phyloP scores from a whole-genome alignment of 1,140 invertebrate species.

The Cydia amplana region DNA sequence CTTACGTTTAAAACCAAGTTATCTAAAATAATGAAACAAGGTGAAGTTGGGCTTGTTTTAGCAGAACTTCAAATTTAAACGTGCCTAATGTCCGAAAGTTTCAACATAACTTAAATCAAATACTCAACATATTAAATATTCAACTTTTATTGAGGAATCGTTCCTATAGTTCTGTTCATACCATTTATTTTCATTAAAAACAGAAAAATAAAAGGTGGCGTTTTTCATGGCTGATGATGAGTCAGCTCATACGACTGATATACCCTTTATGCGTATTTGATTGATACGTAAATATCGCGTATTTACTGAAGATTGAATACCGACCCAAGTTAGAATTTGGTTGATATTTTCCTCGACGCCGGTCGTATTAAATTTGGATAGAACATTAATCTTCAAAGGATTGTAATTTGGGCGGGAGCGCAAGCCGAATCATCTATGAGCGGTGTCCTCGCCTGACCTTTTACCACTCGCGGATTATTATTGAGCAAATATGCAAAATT shows the following conservation, averaged over 20 bases:
- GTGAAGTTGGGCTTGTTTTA: conserved; percentile 6
- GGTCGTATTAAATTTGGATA: conserved; percentile 35
- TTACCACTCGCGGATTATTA: conserved; percentile 27
- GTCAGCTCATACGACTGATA: conserved; percentile 22
- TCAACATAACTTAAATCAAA: not conserved
- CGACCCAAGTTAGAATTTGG: conserved; percentile 24
- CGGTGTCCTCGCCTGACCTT: conserved; percentile 28
- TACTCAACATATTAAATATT: not conserved
- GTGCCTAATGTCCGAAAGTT: not conserved
- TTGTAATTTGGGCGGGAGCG: conserved; percentile 37
- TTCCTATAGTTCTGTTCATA: not conserved
- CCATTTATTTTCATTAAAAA: not conserved
- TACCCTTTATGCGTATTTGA: conserved; percentile 22
- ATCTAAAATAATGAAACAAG: not conserved
- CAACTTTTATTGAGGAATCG: not conserved
- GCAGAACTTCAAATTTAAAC: not conserved
- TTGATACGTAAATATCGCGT: conserved; percentile 33
- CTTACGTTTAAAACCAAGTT: conserved; percentile 23
- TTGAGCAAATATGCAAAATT: conserved; percentile 17
- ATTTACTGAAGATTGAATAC: conserved; percentile 35
- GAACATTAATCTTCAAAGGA: conserved; percentile 46
- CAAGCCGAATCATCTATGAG: conserved; percentile 9
- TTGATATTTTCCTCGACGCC: conserved; percentile 36
- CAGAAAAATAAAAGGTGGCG: not conserved
- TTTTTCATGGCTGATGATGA: not conserved